These are phyloP conservation scores for Cryptoblepharus egeriae DNA, from an alignment of 2,797 vertebrate genomes.

Conservation along the genomic window DNA sequence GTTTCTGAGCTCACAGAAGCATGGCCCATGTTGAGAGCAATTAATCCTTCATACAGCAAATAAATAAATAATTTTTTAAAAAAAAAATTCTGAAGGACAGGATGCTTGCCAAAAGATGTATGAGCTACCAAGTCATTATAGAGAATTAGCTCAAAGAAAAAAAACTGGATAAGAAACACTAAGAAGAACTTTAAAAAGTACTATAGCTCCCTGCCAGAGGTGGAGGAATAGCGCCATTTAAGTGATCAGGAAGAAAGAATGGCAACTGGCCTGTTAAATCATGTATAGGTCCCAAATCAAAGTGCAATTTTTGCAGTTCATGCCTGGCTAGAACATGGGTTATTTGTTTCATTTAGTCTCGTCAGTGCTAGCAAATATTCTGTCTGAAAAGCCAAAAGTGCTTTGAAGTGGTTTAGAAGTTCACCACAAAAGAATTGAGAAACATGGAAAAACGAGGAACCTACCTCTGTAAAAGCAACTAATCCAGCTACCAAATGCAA, in stretches of 20 bases:
- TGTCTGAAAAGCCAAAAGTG: background rate
- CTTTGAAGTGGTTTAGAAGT: background rate
- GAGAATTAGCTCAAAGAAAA: background rate
- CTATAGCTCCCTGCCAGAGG: background rate
- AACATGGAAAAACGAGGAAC: background rate
- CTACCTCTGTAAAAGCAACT: background rate
- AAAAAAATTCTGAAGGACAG: slow-evolving; percentile 1
- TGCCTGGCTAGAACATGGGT: background rate
- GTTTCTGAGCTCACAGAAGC: slow-evolving; percentile 58
- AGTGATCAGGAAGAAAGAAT: background rate
- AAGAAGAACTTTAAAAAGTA: background rate
- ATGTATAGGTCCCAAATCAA: background rate
- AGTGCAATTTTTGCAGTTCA: background rate
- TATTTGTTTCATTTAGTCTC: background rate
- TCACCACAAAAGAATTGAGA: background rate
- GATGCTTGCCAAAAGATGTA: background rate
- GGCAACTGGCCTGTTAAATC: background rate
- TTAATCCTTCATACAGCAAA: slow-evolving; percentile 53
- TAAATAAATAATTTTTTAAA: slow-evolving; percentile 48
- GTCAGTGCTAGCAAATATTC: background rate
- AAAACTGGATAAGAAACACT: background rate
- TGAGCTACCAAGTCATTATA: slow-evolving; percentile 23
- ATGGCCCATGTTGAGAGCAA: slow-evolving; percentile 51
- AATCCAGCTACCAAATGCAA: background rate
- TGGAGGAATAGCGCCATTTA: too few species aligned